Conservation (phyloP, 2,888 invertebrate species). For the Callyntrura guangdongensis region DNA sequence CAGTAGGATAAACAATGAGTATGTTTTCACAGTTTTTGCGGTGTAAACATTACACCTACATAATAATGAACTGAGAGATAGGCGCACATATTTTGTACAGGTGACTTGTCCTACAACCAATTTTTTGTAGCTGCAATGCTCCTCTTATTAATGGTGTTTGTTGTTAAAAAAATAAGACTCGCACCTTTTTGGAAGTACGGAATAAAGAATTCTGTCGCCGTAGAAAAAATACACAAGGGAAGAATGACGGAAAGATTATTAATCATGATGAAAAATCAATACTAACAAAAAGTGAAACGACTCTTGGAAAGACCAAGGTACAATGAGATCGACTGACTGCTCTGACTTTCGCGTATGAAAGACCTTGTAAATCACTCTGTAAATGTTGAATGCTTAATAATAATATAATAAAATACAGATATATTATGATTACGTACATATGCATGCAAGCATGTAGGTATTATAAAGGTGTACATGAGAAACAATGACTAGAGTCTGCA, state of each 20-base stretch:
- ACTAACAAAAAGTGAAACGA: constrained; percentile 43
- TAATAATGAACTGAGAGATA: background rate
- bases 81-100: background rate
- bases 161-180: background rate
- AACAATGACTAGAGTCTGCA: too few relatives aligned
- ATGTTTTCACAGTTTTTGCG: background rate
- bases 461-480: background rate
- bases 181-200: background rate
- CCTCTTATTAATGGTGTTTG: too few relatives aligned
- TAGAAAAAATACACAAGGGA: constrained; percentile 4
- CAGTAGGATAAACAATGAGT: background rate
- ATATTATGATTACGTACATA: background rate
- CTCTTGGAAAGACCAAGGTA: constrained; percentile 8
- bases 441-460: background rate
- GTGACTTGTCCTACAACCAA: background rate
- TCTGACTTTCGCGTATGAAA: background rate
- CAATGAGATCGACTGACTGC: background rate
- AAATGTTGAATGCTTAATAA: constrained; percentile 7
- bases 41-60: background rate
- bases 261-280: constrained; percentile 76
- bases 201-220: constrained; percentile 45
- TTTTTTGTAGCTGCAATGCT: too few relatives aligned
- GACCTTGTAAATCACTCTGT: constrained; percentile 15
- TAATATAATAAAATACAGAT: background rate
- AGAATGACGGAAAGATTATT: constrained; percentile 61